Percentiles rank a stretch among this genome's conserved stretches.
These are phyloP conservation scores for Gryllus longicercus DNA, from an alignment of 2,888 invertebrate genomes.

Conservation along the genomic window DNA sequence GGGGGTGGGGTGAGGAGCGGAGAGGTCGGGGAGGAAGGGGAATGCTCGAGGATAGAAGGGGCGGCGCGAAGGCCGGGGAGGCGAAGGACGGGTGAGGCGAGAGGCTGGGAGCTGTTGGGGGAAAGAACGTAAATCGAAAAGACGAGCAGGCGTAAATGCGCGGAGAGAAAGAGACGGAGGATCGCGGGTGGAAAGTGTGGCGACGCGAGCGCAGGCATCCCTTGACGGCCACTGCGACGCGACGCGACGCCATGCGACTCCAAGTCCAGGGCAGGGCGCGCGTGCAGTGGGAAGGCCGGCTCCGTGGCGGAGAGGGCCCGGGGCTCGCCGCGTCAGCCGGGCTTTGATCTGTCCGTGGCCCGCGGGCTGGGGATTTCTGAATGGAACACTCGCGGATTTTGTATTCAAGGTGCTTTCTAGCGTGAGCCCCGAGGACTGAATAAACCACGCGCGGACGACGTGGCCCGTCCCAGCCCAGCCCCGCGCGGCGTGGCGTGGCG, in stretches of 20 bases:
- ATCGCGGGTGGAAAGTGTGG: constrained; percentile 3
- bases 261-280: no score
- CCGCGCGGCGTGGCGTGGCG: no score
- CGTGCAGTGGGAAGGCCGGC: no score
- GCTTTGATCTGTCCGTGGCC: constrained; percentile 20
- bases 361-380: background rate
- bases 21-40: constrained; percentile 12
- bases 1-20: background rate
- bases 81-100: background rate
- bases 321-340: constrained; percentile 20
- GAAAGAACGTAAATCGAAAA: constrained; percentile 22
- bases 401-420: no score
- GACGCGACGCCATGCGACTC: no score
- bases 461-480: no score
- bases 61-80: background rate
- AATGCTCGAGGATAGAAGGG: background rate
- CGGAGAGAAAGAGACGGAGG: constrained; percentile 28
- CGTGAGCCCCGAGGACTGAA: no score
- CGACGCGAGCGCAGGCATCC: no score
- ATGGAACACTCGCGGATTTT: no score
- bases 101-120: background rate
- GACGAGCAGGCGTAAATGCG: constrained; percentile 25
- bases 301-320: background rate
- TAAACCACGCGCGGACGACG: no score
- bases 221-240: no score